These are phyloP conservation scores for Dryococelus australis DNA, from an alignment of 2,888 invertebrate genomes.

Conservation along the genomic window DNA sequence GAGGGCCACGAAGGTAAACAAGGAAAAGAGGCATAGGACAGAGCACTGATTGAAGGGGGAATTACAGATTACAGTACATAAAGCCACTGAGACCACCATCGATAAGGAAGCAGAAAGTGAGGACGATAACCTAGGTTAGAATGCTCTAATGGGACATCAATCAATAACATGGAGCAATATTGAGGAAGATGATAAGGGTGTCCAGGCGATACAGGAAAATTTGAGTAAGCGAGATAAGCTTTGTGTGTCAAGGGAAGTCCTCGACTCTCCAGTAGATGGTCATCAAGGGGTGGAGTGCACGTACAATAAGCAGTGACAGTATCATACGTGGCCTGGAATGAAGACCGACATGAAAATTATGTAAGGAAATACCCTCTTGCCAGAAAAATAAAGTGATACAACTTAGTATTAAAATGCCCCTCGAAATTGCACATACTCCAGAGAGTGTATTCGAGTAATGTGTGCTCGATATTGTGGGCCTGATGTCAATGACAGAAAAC, in stretches of 20 bases:
- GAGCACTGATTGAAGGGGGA: no score
- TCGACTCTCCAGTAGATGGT: background rate
- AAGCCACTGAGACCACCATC: no score
- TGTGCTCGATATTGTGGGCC: background rate
- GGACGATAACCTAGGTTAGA: no score
- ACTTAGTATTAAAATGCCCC: background rate
- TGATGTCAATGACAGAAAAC: background rate
- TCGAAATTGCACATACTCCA: background rate
- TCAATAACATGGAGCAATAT: no score
- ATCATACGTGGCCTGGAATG: background rate
- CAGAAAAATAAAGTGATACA: background rate
- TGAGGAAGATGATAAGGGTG: no score
- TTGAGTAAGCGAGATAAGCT: background rate
- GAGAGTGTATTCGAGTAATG: background rate
- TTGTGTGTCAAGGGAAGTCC: background rate
- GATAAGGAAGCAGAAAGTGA: no score
- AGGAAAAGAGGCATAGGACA: no score
- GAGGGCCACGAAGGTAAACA: no score
- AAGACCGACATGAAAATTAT: background rate
- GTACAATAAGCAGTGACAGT: background rate
- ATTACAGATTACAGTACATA: no score
- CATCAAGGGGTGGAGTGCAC: background rate
- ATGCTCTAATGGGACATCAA: no score
- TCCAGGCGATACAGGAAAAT: no score
- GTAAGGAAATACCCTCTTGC: background rate